A percentile compares a stretch with the other conserved stretches of the same genome.
Evolutionary conservation across 2,113 vertebrate species (phyloP).

Genomic region (Hydrochoerus hydrochaeris): DNA sequence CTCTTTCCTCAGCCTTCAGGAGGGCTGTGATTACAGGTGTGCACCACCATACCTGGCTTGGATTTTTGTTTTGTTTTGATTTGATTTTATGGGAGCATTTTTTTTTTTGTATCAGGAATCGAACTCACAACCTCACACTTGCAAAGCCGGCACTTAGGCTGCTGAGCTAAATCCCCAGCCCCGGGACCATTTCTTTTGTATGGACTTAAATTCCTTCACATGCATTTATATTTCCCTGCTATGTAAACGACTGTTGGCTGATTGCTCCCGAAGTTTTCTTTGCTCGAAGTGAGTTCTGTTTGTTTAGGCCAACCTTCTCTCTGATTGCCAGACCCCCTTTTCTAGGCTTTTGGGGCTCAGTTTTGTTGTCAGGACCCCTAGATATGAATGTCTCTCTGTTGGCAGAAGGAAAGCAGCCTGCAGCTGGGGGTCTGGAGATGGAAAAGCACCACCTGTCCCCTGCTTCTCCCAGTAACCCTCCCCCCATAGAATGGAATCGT

Average conservation of each 20-base stretch:
- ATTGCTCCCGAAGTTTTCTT: neutral
- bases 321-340: neutral
- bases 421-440: neutral
- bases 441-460: neutral
- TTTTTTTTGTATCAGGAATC: no score
- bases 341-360: neutral
- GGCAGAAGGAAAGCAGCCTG: neutral
- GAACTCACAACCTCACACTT: no score
- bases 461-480: neutral
- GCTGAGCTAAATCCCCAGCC: no score
- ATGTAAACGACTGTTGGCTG: neutral
- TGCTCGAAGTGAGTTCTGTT: neutral
- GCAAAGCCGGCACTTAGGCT: no score
- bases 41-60: no score
- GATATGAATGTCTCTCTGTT: accelerated
- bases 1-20: no score
- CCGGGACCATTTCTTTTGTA: neutral
- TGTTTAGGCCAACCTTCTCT: neutral
- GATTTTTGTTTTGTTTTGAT: no score
- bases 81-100: no score
- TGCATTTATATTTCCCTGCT: neutral
- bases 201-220: neutral
- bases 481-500: neutral
- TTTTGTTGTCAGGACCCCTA: neutral
- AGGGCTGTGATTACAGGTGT: no score